Conservation (phyloP, 1,140 invertebrate genomes). For the Drosophila repletoides region DNA sequence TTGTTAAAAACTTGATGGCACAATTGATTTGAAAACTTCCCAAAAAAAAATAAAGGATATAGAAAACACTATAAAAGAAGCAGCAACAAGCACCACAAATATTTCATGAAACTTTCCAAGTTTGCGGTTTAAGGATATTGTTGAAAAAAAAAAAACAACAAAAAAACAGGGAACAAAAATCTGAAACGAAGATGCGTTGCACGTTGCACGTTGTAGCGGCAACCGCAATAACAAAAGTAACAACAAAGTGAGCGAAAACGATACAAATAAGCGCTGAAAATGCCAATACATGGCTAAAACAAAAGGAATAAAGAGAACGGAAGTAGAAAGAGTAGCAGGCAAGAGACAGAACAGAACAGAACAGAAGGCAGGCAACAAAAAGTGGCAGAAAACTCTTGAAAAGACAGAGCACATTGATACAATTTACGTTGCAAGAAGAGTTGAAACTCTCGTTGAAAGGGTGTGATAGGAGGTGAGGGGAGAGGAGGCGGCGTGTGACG, state of each 20-base stretch:
- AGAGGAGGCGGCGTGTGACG: not conserved
- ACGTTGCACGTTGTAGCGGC: constrained; percentile 51
- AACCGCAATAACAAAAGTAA: constrained; percentile 60
- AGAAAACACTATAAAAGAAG: constrained; percentile 30
- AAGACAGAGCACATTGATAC: constrained; percentile 62
- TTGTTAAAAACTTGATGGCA: constrained; percentile 47
- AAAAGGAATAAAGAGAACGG: constrained; percentile 43
- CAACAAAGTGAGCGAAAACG: constrained; percentile 74
- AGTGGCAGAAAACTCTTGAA: constrained; percentile 61
- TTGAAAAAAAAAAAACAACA: constrained; percentile 22
- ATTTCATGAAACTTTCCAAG: constrained; percentile 65
- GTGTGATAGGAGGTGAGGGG: not conserved
- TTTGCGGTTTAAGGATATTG: constrained; percentile 75
- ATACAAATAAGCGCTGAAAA: constrained; percentile 77
- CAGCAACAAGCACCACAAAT: constrained; percentile 35
- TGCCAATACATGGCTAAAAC: constrained; percentile 72
- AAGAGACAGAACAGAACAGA: constrained; percentile 21
- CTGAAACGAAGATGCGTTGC: constrained; percentile 48
- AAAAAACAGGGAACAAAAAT: constrained; percentile 46
- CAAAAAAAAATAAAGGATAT: constrained; percentile 18
- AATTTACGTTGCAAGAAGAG: constrained; percentile 69
- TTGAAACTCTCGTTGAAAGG: constrained; percentile 3
- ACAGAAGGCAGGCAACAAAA: constrained; percentile 49
- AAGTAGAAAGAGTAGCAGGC: constrained; percentile 33
- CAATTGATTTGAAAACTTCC: constrained; percentile 48